Percentiles rank a stretch among this genome's conserved stretches.
Evolutionary conservation across 2,113 vertebrate genomes (phyloP).

Genomic region (Pavo muticus): DNA sequence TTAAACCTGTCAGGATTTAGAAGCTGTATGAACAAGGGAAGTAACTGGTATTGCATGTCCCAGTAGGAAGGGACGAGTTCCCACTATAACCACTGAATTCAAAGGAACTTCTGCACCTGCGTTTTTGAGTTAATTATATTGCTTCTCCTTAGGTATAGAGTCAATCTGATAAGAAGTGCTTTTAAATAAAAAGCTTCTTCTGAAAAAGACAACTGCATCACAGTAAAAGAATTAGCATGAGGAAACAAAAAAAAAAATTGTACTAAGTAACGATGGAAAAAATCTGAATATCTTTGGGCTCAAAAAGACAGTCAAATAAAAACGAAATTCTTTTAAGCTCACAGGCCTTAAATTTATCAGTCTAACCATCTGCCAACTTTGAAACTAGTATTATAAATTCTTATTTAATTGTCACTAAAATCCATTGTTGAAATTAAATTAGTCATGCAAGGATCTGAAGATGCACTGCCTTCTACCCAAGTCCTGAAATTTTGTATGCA

Average conservation of each 20-base stretch:
- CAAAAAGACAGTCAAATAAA: not conserved
- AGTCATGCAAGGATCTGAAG: constrained; percentile 72
- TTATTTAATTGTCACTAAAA: constrained; percentile 79
- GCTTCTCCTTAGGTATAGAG: not conserved
- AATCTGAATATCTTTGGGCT: not conserved
- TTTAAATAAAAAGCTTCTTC: not conserved
- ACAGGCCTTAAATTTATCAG: constrained; percentile 34
- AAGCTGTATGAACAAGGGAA: not conserved
- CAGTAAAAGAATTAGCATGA: not conserved
- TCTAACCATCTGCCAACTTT: constrained; percentile 67
- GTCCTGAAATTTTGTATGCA: not conserved
- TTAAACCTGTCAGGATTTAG: not conserved
- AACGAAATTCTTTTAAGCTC: not conserved
- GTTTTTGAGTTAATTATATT: not conserved
- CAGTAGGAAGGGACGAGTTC: not conserved
- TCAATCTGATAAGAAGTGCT: not conserved
- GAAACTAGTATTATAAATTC: constrained; percentile 69
- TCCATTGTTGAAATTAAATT: constrained; percentile 71
- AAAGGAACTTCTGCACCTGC: not conserved
- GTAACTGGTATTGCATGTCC: not conserved
- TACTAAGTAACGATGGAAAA: not conserved
- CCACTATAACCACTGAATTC: not conserved
- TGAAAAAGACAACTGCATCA: not conserved
- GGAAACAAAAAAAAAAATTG: not conserved
- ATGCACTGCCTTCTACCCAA: constrained; percentile 68